Conservation (phyloP, 1,140 invertebrate species). For the Cotesia glomerata region DNA sequence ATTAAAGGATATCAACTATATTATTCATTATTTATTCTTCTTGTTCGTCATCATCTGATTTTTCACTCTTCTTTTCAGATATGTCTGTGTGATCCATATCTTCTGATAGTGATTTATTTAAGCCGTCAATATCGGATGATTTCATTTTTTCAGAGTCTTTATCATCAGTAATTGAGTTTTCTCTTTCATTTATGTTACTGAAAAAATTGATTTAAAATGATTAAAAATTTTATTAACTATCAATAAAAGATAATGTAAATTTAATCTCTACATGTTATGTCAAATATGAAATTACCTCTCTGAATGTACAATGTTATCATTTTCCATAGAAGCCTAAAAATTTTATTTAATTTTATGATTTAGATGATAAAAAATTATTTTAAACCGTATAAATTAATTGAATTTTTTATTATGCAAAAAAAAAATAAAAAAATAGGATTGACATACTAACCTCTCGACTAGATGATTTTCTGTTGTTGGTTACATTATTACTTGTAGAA, state of each 20-base stretch:
- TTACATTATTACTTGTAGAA: slow-evolving; percentile 47
- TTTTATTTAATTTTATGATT: slow-evolving; percentile 11
- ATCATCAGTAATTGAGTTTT: slow-evolving; percentile 36
- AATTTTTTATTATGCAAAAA: slow-evolving; percentile 13
- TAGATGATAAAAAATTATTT: slow-evolving; percentile 33
- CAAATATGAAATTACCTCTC: slow-evolving; percentile 52
- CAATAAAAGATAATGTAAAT: too few species aligned
- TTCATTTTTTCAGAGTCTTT: slow-evolving; percentile 44
- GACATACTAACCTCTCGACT: slow-evolving; percentile 59
- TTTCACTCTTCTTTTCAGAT: slow-evolving; percentile 53
- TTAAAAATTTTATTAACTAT: slow-evolving; percentile 1
- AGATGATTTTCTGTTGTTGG: slow-evolving; percentile 61
- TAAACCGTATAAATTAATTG: slow-evolving; percentile 27
- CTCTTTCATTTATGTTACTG: slow-evolving; percentile 46
- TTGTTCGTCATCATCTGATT: slow-evolving; percentile 57
- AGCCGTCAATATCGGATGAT: slow-evolving; percentile 48
- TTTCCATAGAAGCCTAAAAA: slow-evolving; percentile 60
- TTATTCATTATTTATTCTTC: slow-evolving; percentile 50
- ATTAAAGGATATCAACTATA: slow-evolving; percentile 1
- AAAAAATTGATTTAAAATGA: slow-evolving; percentile 17
- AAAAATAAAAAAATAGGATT: slow-evolving; percentile 12
- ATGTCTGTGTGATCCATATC: slow-evolving; percentile 52
- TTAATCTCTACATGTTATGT: too few species aligned
- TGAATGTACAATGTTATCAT: slow-evolving; percentile 48
- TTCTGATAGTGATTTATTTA: slow-evolving; percentile 49